Conservation (phyloP, 1,140 invertebrate genomes). For the Zaprionus ornatus region DNA sequence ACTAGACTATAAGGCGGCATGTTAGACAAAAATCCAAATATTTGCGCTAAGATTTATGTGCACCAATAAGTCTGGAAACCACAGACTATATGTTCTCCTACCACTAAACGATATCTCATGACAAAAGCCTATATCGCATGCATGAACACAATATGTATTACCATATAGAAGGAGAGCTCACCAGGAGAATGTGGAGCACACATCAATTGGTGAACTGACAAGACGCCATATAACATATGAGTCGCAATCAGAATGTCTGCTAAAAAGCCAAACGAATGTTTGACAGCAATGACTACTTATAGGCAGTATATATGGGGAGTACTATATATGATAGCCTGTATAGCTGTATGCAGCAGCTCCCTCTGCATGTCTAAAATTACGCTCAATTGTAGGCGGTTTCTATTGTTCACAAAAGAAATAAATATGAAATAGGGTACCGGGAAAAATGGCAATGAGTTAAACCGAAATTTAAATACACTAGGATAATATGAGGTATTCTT, state of each 20-base stretch:
- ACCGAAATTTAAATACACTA: conserved; percentile 7
- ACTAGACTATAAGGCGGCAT: not conserved
- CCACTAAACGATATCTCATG: conserved; percentile 39
- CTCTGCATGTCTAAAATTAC: conserved; percentile 67
- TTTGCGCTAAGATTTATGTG: conserved; percentile 12
- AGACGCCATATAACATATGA: conserved; percentile 45
- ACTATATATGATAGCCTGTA: not conserved
- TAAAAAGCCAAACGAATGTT: conserved; percentile 65
- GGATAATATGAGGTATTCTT: not conserved
- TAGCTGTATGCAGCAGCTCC: not conserved
- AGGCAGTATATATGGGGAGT: not conserved
- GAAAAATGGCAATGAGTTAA: not conserved
- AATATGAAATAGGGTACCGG: conserved; percentile 9
- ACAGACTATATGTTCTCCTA: conserved; percentile 25
- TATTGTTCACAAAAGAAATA: conserved; percentile 36
- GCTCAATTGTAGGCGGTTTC: conserved; percentile 36
- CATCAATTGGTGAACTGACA: conserved; percentile 33
- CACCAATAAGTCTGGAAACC: conserved; percentile 1
- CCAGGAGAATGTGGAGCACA: conserved; percentile 20
- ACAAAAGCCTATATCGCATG: conserved; percentile 63
- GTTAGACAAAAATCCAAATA: not conserved
- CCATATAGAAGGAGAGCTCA: conserved; percentile 48
- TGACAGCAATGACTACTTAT: conserved; percentile 13
- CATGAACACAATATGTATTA: conserved; percentile 65
- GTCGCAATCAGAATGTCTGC: conserved; percentile 36